These are phyloP conservation scores for Ephialtes manifestator DNA, from an alignment of 2,888 invertebrate genomes.

Conservation along the genomic window DNA sequence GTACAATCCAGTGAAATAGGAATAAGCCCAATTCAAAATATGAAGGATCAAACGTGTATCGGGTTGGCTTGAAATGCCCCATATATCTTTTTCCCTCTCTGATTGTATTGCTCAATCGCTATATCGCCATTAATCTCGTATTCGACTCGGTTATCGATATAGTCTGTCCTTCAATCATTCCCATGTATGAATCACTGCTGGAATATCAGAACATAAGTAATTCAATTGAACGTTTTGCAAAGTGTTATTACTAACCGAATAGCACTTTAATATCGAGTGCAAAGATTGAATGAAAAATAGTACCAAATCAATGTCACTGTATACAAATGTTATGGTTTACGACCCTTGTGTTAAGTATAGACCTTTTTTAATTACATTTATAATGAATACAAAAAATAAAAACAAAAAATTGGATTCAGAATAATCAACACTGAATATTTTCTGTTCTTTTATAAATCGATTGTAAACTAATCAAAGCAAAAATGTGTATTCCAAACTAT, in stretches of 20 bases:
- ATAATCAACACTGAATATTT: no score
- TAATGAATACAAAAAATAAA: no score
- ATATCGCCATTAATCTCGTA: slow-evolving; percentile 52
- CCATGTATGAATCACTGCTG: slow-evolving; percentile 13
- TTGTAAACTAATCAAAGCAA: no score
- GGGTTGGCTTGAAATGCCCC: neutral
- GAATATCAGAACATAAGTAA: neutral
- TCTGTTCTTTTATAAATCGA: no score
- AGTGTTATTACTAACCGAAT: neutral
- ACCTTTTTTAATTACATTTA: no score
- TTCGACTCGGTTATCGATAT: slow-evolving; percentile 61
- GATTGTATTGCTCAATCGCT: slow-evolving; percentile 19
- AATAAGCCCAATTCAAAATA: no score
- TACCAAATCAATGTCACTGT: neutral
- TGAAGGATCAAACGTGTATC: no score
- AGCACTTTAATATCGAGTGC: neutral
- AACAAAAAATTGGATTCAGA: neutral
- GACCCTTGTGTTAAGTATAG: neutral
- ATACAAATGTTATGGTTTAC: neutral
- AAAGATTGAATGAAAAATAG: neutral
- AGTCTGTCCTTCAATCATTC: slow-evolving; percentile 18
- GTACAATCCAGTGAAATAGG: no score
- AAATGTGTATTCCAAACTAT: no score
- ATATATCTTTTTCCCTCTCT: slow-evolving; percentile 27
- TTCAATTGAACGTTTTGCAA: neutral